Percentiles rank a stretch among this genome's conserved stretches.
Conservation (phyloP, 2,797 vertebrate genomes). For the Onychomys torridus region DNA sequence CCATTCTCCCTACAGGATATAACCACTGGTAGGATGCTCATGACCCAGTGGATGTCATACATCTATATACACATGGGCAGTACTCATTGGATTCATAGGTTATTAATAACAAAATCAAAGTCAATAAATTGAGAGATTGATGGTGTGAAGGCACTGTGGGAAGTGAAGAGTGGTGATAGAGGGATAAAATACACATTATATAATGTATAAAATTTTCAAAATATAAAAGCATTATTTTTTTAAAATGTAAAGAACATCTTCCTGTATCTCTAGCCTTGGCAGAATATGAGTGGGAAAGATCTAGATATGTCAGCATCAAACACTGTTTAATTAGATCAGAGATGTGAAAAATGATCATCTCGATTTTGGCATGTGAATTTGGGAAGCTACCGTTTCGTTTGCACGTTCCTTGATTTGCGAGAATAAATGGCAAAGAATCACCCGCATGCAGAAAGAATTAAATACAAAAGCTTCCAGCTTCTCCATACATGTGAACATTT, state of each 20-base stretch:
- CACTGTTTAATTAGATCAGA: constrained; percentile 17
- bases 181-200: background rate
- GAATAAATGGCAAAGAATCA: constrained; percentile 15
- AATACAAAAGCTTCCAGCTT: background rate
- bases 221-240: background rate
- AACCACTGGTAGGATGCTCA: too few relatives aligned
- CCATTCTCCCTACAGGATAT: background rate
- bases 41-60: background rate
- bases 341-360: background rate
- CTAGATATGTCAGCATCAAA: background rate
- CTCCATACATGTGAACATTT: background rate
- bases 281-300: background rate
- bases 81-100: background rate
- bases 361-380: background rate
- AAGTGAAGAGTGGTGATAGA: background rate
- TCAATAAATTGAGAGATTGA: background rate
- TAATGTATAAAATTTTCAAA: background rate
- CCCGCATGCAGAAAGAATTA: background rate
- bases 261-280: background rate
- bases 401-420: constrained; percentile 21
- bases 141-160: background rate
- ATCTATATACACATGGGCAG: background rate
- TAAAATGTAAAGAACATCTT: background rate
- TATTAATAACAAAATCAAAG: background rate
- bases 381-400: background rate